Percentiles rank a stretch among this genome's conserved stretches.
phyloP scores from a whole-genome alignment of 2,113 vertebrate species.

The Bubalus kerabau region DNA sequence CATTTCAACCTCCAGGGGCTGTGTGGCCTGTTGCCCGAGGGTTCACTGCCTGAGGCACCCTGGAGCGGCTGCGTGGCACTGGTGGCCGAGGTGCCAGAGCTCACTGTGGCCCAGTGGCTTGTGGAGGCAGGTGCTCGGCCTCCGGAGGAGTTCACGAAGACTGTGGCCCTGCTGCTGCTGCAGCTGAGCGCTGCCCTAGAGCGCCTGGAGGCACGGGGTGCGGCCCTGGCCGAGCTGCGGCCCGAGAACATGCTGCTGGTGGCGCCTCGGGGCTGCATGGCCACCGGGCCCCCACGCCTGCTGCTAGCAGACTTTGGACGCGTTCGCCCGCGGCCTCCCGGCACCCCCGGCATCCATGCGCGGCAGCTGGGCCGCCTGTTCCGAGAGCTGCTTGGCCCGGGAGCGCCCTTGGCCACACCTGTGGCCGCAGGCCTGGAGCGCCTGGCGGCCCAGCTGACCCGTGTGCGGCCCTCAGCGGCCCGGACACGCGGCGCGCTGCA shows the following conservation, averaged over 20 bases:
- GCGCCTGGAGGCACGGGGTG: slow-evolving; percentile 67
- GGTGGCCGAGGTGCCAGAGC: slow-evolving; percentile 77
- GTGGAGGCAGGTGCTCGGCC: slow-evolving; percentile 47
- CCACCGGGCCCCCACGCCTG: slow-evolving; percentile 71
- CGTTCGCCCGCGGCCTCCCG: neutral
- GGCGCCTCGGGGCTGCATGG: neutral
- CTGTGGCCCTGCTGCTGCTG: slow-evolving; percentile 81
- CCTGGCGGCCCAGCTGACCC: slow-evolving; percentile 68
- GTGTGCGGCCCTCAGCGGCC: slow-evolving; percentile 68
- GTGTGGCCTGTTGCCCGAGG: slow-evolving; percentile 64
- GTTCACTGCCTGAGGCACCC: neutral
- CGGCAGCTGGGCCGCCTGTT: slow-evolving; percentile 77
- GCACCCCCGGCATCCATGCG: slow-evolving; percentile 53
- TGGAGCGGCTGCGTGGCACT: accelerated
- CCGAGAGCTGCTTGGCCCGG: slow-evolving; percentile 67
- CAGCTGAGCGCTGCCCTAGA: slow-evolving; percentile 83
- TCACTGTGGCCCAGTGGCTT: slow-evolving; percentile 81
- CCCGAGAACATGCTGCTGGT: slow-evolving; percentile 79
- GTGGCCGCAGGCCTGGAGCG: neutral
- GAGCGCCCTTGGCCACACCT: neutral
- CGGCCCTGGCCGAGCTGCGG: slow-evolving; percentile 65
- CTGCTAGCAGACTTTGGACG: slow-evolving; percentile 75
- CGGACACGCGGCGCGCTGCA: slow-evolving; percentile 76
- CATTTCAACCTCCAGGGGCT: slow-evolving; percentile 82
- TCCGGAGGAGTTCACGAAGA: slow-evolving; percentile 73